Evolutionary conservation across 2,888 invertebrate species (phyloP), one percentile per base, ranked within the genome.

Genomic region (Acheta domesticus): DNA sequence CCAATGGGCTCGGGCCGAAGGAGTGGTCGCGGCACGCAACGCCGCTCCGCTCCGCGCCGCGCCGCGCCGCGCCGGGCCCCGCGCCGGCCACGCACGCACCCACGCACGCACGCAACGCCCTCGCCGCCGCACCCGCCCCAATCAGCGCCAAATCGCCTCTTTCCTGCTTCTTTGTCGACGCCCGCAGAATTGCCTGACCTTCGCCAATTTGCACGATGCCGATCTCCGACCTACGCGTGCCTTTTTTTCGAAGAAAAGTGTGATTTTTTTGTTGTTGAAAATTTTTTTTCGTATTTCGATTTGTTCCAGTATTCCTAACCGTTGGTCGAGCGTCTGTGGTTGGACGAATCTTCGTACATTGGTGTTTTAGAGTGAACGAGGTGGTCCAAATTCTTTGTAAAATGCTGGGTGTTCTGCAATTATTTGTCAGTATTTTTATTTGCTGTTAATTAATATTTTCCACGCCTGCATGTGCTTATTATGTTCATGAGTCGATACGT

Each of bases 91-190:
- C 62, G 62, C 62, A 14, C 16, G 62, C n/a, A 19, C 16, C 12
- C 62, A 62, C 62, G 12, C 62, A 36, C 62, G 62, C 62, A 62
- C 62, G 62, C 62, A 14, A 0, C 62, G 62, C 62, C 16, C 62
- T 12, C 62, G 62, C 62, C 62, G n/a, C n/a, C 62, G 62, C 62
- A 16, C 62, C 14, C 16, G 62, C n/a, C 62, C 62, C 62, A 14
- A 62, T 62, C 62, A 62, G 62, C 62, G 62, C 62, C 62, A 62
- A 62, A 62, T 62, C 62, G 62, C 62, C 62, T 62, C 62, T 62
- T 62, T 62, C 62, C 62, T 62, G 62, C 62, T 62, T 62, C 62
- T 62, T 62, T 62, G 62, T 62, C 62, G n/a, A 62, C 62, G 62
- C 62, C 62, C 62, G 62, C n/a, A n/a, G 62, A 62, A 62, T 62